Evolutionary conservation across 2,113 vertebrate species (phyloP), one percentile per base, ranked within the genome.

Genomic region (Piprites chloris): DNA sequence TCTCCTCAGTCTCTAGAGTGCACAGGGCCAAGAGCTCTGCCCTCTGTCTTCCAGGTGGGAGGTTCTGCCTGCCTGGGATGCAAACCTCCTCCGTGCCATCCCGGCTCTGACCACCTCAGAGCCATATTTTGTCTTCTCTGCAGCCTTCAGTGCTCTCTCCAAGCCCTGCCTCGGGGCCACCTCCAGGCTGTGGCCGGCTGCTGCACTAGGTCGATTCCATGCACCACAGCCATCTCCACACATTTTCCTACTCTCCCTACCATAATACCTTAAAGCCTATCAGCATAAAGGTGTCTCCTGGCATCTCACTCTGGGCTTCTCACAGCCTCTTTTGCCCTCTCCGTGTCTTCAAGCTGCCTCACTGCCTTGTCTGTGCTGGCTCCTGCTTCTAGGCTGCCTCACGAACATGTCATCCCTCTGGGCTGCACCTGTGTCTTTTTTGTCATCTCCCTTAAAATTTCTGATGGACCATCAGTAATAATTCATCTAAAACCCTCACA

Each of bases 11-110:
- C 30, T n/a, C 58, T 18, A 13, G 24, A 24, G 12, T 49, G 9
- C 0, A 0, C 4, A 6, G 10, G 13, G 9, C 53, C 55, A 8
- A 7, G 17, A 46, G 47, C 30, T 37, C 44, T n/a, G 52, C 33
- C 23, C 2, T 11, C 11, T 1, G 0, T 8, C 32, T 20, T 27
- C 35, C 8, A 11, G 9, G 11, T 2, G 3, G 24, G 41, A 39
- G 2, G 6, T 9, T 52, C 12, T 13, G 26, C 30, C 42, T 20
- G 55, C 39, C 41, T 11, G 28, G 58, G 26, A 11, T 9, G 9
- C 41, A n/a, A 7, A 42, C 20, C 42, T 59, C 56, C 24, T 47
- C 75, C 2, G 5, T 1, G 7, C n/a, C 1, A 1, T 9, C 13
- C 17, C 0, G 2, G 39, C 21, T 30, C 19, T 30, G 56, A 19